Percentiles rank a stretch among this genome's conserved stretches.
phyloP scores from a whole-genome alignment of 1,140 invertebrate species.

The Palaemon carinicauda region DNA sequence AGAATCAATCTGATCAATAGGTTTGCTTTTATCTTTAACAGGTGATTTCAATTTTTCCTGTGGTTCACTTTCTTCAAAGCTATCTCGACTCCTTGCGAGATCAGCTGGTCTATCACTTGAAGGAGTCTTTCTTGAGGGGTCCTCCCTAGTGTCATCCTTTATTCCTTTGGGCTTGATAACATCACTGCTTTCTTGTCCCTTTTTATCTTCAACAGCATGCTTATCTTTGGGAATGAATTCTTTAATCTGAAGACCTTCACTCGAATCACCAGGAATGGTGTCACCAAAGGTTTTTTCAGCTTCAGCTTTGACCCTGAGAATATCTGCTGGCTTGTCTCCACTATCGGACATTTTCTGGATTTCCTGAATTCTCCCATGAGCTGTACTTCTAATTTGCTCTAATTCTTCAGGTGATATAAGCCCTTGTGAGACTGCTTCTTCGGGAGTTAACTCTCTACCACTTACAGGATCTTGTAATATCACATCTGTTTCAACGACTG shows the following conservation, averaged over 20 bases:
- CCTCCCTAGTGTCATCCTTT: no score
- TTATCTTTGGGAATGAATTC: neutral
- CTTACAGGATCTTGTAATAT: constrained; percentile 77
- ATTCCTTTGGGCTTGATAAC: no score
- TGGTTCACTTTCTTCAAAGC: no score
- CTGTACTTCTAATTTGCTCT: constrained; percentile 59
- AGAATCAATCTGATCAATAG: no score
- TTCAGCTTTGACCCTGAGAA: neutral
- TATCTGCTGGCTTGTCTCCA: neutral
- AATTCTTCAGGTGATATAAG: constrained; percentile 65
- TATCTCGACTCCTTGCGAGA: no score
- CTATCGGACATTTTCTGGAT: constrained; percentile 2
- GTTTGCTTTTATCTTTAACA: no score
- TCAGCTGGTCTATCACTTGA: no score
- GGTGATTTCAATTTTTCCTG: no score
- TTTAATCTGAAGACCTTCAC: no score
- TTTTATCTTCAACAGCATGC: neutral
- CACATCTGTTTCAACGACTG: constrained; percentile 51
- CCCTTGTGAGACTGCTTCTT: constrained; percentile 71
- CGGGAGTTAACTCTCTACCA: constrained; percentile 77
- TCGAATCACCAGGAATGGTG: no score
- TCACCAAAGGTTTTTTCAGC: neutral
- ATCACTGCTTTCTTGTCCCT: no score
- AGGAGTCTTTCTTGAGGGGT: no score
- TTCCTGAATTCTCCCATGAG: constrained; percentile 53